Base-by-base conservation (phyloP, 92 coral and sea anemone species). In the Parazoanthus darwini region DNA sequence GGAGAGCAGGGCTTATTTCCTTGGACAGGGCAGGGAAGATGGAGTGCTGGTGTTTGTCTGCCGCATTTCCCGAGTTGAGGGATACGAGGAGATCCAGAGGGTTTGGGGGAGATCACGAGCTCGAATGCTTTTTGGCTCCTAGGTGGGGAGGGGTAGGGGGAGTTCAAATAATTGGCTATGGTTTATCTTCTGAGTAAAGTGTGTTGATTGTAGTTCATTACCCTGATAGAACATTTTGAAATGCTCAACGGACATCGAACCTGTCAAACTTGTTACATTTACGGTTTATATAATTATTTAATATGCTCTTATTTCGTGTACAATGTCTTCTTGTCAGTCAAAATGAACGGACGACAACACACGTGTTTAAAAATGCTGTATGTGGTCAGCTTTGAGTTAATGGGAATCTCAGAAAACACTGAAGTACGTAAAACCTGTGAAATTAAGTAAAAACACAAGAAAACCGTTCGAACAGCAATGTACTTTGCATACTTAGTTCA, bases 341-440 rank as follows among this genome's bases (percentile, higher is more conserved):
- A 84, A 70, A 84, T 71, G 87, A 71, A 68, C 79, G 51, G 79
- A 43, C 42, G 68, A 84, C 79, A 76, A 84, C 65, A 84, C 39
- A 35, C 23, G 38, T 15, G 38, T 72, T 83, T 70, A 51, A 8
- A 84, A 44, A 46, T 71, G 77, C 43, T 84, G 43, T 71, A 58
- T 33, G 72, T 59, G 16, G 48, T 44, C n/a, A 84, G 77, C 65
- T 71, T 66, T 35, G 33, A 84, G 66, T 42, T 72, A 46, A 33
- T 29, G 2, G 58, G 48, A 33, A 23, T 71, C 15, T 15, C 36
- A 37, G 8, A 70, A 56, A 29, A 63, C 22, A 25, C 33, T 29
- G 33, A 29, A 39, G 39, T 65, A 82, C 29, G 77, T 38, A 44
- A 43, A 50, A n/a, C 83, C 59, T 35, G 14, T 68, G 25, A 82